Evolutionary conservation across 2,888 invertebrate genomes (phyloP).

Genomic region (Eretmocerus hayati): DNA sequence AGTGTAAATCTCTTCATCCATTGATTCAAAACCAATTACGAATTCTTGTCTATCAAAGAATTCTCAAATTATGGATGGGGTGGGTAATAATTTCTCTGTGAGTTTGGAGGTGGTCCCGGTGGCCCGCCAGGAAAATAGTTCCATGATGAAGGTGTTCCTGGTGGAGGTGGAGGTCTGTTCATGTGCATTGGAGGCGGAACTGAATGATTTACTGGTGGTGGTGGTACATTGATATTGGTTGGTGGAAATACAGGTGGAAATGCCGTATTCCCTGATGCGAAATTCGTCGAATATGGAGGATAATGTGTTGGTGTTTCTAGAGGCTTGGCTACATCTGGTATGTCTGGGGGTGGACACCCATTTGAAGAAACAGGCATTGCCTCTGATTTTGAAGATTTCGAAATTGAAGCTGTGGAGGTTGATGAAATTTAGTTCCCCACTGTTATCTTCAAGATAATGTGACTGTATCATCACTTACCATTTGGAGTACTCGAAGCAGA

Average conservation of each 20-base stretch:
- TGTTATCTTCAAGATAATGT: too few relatives aligned
- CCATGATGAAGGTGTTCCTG: conserved; percentile 31
- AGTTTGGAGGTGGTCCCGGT: conserved; percentile 33
- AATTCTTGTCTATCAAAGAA: background rate
- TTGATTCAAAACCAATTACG: background rate
- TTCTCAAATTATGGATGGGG: conserved; percentile 30
- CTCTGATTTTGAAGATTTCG: background rate
- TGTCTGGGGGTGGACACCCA: conserved; percentile 35
- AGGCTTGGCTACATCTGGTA: conserved; percentile 35
- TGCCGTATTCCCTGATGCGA: conserved; percentile 31
- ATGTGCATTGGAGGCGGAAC: conserved; percentile 31
- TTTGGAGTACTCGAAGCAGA: conserved; percentile 37
- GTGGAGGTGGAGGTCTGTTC: conserved; percentile 24
- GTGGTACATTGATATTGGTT: conserved; percentile 40
- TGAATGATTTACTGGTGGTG: conserved; percentile 39
- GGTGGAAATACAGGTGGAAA: conserved; percentile 43
- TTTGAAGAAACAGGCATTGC: conserved; percentile 33
- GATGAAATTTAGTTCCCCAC: too few relatives aligned
- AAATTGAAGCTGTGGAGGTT: too few relatives aligned
- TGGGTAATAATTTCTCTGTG: conserved; percentile 39
- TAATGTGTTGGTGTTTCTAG: conserved; percentile 37
- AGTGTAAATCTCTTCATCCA: too few relatives aligned
- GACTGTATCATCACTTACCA: too few relatives aligned
- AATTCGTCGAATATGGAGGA: conserved; percentile 36
- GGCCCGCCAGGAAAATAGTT: conserved; percentile 37